These are phyloP conservation scores for Clarias laeviceps DNA, from an alignment of 2,797 vertebrate species.

Conservation along the genomic window DNA sequence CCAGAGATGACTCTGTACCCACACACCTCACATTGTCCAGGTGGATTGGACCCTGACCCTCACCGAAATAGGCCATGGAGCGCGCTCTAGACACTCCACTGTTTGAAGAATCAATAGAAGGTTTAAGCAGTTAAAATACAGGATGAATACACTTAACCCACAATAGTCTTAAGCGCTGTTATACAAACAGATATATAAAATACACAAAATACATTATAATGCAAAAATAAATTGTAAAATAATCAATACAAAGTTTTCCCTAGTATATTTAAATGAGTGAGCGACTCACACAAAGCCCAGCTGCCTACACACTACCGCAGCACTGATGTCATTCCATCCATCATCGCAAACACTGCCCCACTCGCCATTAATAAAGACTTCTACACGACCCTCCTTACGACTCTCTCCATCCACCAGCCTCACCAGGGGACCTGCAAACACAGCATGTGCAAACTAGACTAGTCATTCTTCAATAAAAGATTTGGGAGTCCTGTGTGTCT, in stretches of 20 bases:
- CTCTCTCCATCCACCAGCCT: slow-evolving; percentile 83
- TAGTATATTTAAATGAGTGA: not conserved
- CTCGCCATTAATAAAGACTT: slow-evolving; percentile 76
- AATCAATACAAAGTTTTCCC: not conserved
- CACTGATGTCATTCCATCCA: slow-evolving; percentile 81
- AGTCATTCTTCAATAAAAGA: not conserved
- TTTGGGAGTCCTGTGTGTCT: not conserved
- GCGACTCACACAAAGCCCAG: slow-evolving; percentile 80
- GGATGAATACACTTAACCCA: not conserved
- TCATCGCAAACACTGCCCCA: slow-evolving; percentile 87
- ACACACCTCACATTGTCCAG: slow-evolving; percentile 79
- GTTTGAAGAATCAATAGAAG: slow-evolving; percentile 46
- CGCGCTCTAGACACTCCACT: slow-evolving; percentile 83
- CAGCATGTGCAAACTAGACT: not conserved
- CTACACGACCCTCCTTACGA: slow-evolving; percentile 82
- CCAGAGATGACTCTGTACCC: slow-evolving; percentile 74
- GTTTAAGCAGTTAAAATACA: not conserved
- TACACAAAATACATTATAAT: not conserved
- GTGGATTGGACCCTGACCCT: slow-evolving; percentile 81
- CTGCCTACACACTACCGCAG: slow-evolving; percentile 83
- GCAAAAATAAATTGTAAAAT: not conserved
- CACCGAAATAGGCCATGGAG: slow-evolving; percentile 83
- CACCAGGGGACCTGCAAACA: slow-evolving; percentile 68
- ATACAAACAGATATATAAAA: not conserved
- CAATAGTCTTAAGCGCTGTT: not conserved